Percentiles rank a stretch among this genome's conserved stretches.
These are phyloP conservation scores for Nasonovia ribisnigri DNA, from an alignment of 2,888 invertebrate genomes.

Conservation along the genomic window DNA sequence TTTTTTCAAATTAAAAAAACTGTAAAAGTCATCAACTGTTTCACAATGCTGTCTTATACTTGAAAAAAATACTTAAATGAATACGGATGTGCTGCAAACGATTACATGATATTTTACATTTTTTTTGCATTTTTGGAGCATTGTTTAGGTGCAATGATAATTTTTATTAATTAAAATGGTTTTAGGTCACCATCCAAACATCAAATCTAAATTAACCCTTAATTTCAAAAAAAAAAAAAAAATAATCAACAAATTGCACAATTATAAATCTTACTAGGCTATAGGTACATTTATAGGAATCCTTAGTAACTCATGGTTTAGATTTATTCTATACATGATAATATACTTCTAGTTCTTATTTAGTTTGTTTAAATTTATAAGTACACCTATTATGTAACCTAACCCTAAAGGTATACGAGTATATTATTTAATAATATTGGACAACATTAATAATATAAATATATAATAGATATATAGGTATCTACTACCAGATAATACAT, in stretches of 20 bases:
- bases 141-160: no score
- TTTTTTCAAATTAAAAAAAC: no score
- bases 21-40: no score
- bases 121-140: not conserved
- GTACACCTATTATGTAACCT: no score
- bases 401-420: no score
- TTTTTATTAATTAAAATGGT: not conserved
- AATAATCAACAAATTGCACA: not conserved
- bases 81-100: not conserved
- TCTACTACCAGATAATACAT: not conserved
- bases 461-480: not conserved
- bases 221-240: not conserved
- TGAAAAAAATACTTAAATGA: not conserved
- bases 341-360: not conserved
- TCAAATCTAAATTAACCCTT: not conserved
- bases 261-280: not conserved
- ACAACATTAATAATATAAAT: no score
- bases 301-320: not conserved
- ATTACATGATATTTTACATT: not conserved
- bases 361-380: not conserved
- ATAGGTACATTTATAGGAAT: not conserved
- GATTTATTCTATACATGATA: not conserved
- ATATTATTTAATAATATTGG: no score
- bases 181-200: not conserved
- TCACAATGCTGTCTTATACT: not conserved